Percentiles rank a stretch among this genome's conserved stretches.
Evolutionary conservation across 2,888 invertebrate genomes (phyloP).

Genomic region (Cerastis leucographa): DNA sequence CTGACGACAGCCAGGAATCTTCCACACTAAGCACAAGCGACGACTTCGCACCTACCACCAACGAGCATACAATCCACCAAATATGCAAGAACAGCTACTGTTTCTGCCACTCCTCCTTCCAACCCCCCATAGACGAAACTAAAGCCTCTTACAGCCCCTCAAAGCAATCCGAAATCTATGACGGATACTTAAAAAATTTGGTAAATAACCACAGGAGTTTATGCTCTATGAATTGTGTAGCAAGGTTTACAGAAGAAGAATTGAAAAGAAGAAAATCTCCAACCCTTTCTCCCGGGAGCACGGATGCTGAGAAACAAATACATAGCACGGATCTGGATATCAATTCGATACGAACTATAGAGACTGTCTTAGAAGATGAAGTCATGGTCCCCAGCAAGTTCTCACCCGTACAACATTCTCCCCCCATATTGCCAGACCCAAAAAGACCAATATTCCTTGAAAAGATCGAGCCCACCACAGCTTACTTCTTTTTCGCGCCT

Average conservation of each 20-base stretch:
- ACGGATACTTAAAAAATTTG: conserved; percentile 21
- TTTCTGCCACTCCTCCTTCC: conserved; percentile 21
- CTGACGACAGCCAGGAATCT: conserved; percentile 62
- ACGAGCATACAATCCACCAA: neutral
- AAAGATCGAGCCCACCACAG: conserved; percentile 67
- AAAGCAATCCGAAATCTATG: conserved; percentile 28
- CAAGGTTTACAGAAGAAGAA: conserved; percentile 50
- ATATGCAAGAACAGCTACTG: conserved; percentile 21
- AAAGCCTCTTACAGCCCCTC: neutral
- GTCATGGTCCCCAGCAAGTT: conserved; percentile 27
- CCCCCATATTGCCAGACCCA: neutral
- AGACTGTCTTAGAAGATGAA: conserved; percentile 33
- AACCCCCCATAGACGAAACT: conserved; percentile 5
- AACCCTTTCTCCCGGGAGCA: conserved; percentile 64
- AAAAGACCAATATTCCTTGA: conserved; percentile 51
- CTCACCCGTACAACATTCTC: conserved; percentile 2
- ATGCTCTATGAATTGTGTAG: conserved; percentile 77
- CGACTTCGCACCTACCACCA: conserved; percentile 23
- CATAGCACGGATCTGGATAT: conserved; percentile 76
- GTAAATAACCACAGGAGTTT: conserved; percentile 66
- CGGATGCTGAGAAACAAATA: conserved; percentile 77
- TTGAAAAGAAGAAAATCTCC: conserved; percentile 64
- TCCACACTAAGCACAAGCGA: conserved; percentile 64
- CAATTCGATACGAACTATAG: conserved; percentile 65
- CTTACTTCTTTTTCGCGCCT: conserved; percentile 75